A percentile compares a stretch with the other conserved stretches of the same genome.
These are phyloP conservation scores for Seira ritae DNA, from an alignment of 2,888 invertebrate genomes.

Conservation along the genomic window DNA sequence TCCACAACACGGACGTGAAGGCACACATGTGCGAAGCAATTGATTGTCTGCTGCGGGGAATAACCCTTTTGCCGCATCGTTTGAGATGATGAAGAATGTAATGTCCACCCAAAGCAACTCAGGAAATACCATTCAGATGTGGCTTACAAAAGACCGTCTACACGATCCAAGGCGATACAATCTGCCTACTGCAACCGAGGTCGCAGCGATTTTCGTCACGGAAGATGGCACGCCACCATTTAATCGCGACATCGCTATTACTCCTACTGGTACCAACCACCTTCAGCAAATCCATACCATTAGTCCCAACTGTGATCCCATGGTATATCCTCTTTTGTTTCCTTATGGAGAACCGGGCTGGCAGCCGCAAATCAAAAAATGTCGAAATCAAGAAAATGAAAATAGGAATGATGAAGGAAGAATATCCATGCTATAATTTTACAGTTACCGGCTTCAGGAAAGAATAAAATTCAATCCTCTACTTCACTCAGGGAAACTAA, in stretches of 20 bases:
- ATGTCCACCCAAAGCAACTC: no score
- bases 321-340: constrained; percentile 71
- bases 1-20: no score
- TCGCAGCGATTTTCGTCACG: constrained; percentile 65
- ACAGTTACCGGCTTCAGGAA: constrained; percentile 56
- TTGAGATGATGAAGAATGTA: no score
- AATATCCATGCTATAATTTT: constrained; percentile 61
- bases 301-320: constrained; percentile 70
- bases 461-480: constrained; percentile 70
- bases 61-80: no score
- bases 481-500: constrained; percentile 69
- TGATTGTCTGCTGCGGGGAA: no score
- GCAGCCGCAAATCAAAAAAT: no score
- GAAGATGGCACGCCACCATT: constrained; percentile 68
- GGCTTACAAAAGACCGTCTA: constrained; percentile 24
- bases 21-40: no score
- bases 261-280: not conserved
- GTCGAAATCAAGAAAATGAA: no score
- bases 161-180: constrained; percentile 64
- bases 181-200: constrained; percentile 61
- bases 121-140: no score
- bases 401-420: no score
- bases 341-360: constrained; percentile 30
- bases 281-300: constrained; percentile 34
- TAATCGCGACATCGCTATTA: constrained; percentile 51